These are phyloP conservation scores for Cichladusa arquata DNA, from an alignment of 2,113 vertebrate species.

Conservation along the genomic window DNA sequence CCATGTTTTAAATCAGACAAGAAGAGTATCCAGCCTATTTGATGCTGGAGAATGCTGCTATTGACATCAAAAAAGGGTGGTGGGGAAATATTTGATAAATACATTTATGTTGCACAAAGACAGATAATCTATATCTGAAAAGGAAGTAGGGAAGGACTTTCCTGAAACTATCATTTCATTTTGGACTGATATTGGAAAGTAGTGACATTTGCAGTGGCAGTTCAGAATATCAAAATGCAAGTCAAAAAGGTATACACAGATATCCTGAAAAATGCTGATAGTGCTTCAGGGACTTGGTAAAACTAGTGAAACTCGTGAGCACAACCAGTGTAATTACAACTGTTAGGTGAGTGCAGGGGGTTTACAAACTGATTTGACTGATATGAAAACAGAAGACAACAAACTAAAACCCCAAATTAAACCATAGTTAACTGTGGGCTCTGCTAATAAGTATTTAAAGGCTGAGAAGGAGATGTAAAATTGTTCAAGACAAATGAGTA, in stretches of 20 bases:
- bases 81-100: not conserved
- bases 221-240: not conserved
- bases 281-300: not conserved
- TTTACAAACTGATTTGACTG: not conserved
- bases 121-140: not conserved
- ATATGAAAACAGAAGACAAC: not conserved
- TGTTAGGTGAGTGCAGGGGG: not conserved
- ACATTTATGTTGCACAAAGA: not conserved
- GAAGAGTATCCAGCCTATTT: not conserved
- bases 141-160: not conserved
- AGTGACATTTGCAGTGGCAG: not conserved
- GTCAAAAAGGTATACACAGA: not conserved
- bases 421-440: not conserved
- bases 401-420: not conserved
- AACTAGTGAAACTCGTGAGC: not conserved
- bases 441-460: not conserved
- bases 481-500: not conserved
- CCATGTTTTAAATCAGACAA: not conserved
- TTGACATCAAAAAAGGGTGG: not conserved
- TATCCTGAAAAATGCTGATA: not conserved
- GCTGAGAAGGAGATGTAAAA: not conserved
- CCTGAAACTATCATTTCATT: not conserved
- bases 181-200: not conserved
- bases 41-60: not conserved
- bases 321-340: not conserved